Base-by-base conservation (phyloP, 2,797 vertebrate genomes). In the Eulemur rubriventer region DNA sequence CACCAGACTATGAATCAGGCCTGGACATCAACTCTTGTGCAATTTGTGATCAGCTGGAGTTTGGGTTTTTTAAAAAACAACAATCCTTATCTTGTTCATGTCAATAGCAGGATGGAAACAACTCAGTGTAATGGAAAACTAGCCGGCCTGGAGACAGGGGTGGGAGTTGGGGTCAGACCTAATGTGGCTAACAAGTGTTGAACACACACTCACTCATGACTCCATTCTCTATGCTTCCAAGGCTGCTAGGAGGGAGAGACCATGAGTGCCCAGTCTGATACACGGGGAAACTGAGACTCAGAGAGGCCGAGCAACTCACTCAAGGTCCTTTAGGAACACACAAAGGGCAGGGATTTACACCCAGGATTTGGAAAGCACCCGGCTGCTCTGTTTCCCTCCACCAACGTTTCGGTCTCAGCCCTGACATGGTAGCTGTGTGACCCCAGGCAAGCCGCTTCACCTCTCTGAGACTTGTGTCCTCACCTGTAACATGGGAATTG, bases 121-220 rank as follows among this genome's bases (percentile, higher is more conserved):
- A 16, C 0, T 26, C 0, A 0, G 14, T 55, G 22, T 78, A 12
- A 76, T 43, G 80, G 96, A 83, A 89, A 80, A 65, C 55, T 0
- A 46, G 75, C 35, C 9, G 1, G n/a, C 30, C 17, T 20, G 43
- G 55, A 67, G 72, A 30, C 10, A 17, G 30, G 55, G 12, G 9
- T 9, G 2, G 4, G 52, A 11, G 28, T 0, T 9, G 46, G 38
- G 6, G 46, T 52, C 52, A 59, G 72, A 46, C 48, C 24, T 16
- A 6, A 4, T 1, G 18, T 1, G 11, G 41, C 33, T 18, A 14
- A 6, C 2, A 41, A 1, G 35, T 9, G 18, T 33, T 12, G 20
- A 63, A 48, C 41, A 65, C 38, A 33, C n/a, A 48, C 46, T 35
- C 13, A 65, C 20, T n/a, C 11, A 9, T 5, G 35, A 38, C 76